Conservation (phyloP, 2,888 invertebrate species). For the Odiellus spinosus region DNA sequence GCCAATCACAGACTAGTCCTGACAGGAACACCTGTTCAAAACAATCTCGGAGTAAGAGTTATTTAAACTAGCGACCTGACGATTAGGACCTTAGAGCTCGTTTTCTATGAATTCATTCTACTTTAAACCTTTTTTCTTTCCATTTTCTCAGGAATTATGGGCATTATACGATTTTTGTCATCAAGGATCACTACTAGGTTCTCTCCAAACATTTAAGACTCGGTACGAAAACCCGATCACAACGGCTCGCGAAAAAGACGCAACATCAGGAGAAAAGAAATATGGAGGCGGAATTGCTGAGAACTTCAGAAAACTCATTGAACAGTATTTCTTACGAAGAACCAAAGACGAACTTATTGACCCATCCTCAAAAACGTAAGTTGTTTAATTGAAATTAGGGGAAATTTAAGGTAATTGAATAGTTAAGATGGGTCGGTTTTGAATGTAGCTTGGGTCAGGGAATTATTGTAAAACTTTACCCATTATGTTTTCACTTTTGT, state of each 20-base stretch:
- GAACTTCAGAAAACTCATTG: conserved; percentile 29
- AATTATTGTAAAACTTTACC: too few species aligned
- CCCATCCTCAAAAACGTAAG: too few species aligned
- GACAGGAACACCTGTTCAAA: conserved; percentile 36
- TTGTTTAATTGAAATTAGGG: too few species aligned
- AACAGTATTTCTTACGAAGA: conserved; percentile 32
- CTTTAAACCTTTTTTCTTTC: too few species aligned
- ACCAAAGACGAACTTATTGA: conserved; percentile 29
- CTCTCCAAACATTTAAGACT: conserved; percentile 29
- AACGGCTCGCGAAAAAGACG: conserved; percentile 31
- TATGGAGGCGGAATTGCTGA: conserved; percentile 31
- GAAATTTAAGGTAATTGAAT: too few species aligned
- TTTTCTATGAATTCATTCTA: too few species aligned
- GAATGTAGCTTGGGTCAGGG: too few species aligned
- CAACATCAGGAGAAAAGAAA: conserved; percentile 25
- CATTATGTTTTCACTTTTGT: too few species aligned
- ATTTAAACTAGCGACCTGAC: not conserved
- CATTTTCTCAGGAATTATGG: conserved; percentile 31
- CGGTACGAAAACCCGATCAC: conserved; percentile 31
- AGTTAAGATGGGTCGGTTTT: too few species aligned
- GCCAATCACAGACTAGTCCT: conserved; percentile 30
- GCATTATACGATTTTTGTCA: conserved; percentile 34
- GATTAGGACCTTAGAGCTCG: not conserved
- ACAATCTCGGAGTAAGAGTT: conserved; percentile 29
- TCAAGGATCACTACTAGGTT: conserved; percentile 31